Evolutionary conservation across 2,113 vertebrate species (phyloP).

Genomic region (Apus apus): DNA sequence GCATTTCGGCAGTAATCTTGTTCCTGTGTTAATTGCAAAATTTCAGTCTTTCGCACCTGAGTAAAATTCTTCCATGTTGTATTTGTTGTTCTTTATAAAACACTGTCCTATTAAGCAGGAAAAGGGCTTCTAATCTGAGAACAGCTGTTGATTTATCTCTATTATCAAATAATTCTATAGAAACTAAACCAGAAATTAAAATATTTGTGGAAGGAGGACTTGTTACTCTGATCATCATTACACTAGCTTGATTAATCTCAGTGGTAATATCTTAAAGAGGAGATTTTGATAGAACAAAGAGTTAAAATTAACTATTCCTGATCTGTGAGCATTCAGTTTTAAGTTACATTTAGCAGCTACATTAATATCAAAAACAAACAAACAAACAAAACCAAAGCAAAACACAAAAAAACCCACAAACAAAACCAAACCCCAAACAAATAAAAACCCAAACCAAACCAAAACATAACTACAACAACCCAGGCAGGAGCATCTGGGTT

Average conservation of each 20-base stretch:
- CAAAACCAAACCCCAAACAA: no score
- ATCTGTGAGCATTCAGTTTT: background rate
- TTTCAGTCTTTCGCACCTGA: background rate
- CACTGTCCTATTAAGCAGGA: background rate
- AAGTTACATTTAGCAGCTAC: background rate
- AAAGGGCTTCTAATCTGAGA: background rate
- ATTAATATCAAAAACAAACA: background rate
- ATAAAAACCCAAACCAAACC: background rate
- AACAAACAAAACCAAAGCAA: no score
- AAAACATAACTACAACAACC: background rate
- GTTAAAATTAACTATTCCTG: background rate
- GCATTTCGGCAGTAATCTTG: background rate
- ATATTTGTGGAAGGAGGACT: background rate
- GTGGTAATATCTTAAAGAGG: background rate
- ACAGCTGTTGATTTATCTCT: background rate
- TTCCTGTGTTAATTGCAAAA: background rate
- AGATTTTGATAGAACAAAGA: background rate
- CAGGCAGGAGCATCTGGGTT: background rate
- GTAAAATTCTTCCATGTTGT: background rate
- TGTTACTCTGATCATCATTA: background rate
- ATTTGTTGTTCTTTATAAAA: background rate
- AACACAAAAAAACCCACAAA: no score
- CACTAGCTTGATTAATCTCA: background rate
- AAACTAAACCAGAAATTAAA: background rate
- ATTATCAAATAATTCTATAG: background rate